Conservation (phyloP, 2,888 invertebrate genomes). For the Acronicta aceris region DNA sequence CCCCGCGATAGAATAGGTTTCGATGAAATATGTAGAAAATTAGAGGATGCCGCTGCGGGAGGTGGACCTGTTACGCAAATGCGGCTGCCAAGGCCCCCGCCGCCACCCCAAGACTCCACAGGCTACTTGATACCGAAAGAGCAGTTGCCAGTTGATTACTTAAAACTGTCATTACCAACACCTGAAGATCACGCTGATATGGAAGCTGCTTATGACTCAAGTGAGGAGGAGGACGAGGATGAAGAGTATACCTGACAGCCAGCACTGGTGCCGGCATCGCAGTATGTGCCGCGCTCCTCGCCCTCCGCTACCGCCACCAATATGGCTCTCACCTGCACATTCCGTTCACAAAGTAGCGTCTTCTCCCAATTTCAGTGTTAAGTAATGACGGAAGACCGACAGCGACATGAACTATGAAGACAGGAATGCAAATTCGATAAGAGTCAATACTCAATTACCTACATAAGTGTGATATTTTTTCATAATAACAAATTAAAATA, state of each 20-base stretch:
- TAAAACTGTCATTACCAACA: slow-evolving; percentile 82
- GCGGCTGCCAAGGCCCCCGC: slow-evolving; percentile 85
- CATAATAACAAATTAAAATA: slow-evolving; percentile 51
- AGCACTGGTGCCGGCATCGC: slow-evolving; percentile 64
- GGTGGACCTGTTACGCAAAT: slow-evolving; percentile 68
- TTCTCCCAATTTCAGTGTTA: slow-evolving; percentile 68
- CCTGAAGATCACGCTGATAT: slow-evolving; percentile 63
- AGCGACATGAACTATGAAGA: slow-evolving; percentile 25
- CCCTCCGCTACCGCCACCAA: slow-evolving; percentile 60
- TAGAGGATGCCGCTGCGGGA: slow-evolving; percentile 86
- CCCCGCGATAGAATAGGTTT: slow-evolving; percentile 94
- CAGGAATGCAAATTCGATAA: slow-evolving; percentile 40
- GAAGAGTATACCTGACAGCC: slow-evolving; percentile 83
- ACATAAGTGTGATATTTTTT: slow-evolving; percentile 71
- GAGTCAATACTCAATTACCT: slow-evolving; percentile 67
- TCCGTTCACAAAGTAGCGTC: slow-evolving; percentile 66
- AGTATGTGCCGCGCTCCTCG: slow-evolving; percentile 75
- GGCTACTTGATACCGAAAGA: slow-evolving; percentile 91
- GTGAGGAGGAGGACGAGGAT: slow-evolving; percentile 77
- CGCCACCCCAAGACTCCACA: slow-evolving; percentile 90
- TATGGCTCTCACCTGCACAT: slow-evolving; percentile 70
- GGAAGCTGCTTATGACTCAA: slow-evolving; percentile 77
- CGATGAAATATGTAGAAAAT: slow-evolving; percentile 91
- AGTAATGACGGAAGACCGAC: slow-evolving; percentile 30
- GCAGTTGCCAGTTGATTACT: slow-evolving; percentile 87